A percentile compares a stretch with the other conserved stretches of the same genome.
Evolutionary conservation across 2,797 vertebrate species (phyloP).

Genomic region (Coregonus suidteri): DNA sequence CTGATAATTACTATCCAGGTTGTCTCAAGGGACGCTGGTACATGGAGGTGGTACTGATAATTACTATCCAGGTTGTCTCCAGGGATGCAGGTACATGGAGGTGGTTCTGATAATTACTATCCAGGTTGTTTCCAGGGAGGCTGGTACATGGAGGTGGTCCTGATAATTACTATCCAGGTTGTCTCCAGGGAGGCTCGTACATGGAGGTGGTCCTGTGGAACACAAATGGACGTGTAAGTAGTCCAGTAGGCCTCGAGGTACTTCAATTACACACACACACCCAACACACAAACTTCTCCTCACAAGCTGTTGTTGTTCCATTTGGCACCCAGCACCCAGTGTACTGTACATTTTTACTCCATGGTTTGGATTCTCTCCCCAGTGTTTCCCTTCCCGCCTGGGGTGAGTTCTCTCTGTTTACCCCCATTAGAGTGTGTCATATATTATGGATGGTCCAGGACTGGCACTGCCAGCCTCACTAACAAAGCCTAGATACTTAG

Average conservation of each 20-base stretch:
- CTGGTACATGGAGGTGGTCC: too few species aligned
- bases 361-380: slow-evolving; percentile 51
- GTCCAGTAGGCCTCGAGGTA: neutral
- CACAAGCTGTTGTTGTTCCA: neutral
- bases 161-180: neutral
- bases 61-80: neutral
- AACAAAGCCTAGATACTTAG: neutral
- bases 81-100: neutral
- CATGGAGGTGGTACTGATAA: too few species aligned
- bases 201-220: neutral
- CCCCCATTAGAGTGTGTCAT: slow-evolving; percentile 63
- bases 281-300: neutral
- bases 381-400: slow-evolving; percentile 59
- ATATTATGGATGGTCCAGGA: slow-evolving; percentile 69
- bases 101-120: too few species aligned
- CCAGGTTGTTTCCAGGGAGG: too few species aligned
- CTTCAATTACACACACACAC: neutral
- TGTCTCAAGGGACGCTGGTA: too few species aligned
- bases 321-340: slow-evolving; percentile 13
- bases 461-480: slow-evolving; percentile 16
- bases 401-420: slow-evolving; percentile 61
- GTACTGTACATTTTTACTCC: slow-evolving; percentile 32
- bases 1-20: too few species aligned
- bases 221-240: neutral
- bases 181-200: neutral